Conservation (phyloP, 2,113 vertebrate genomes). For the Cygnus atratus region DNA sequence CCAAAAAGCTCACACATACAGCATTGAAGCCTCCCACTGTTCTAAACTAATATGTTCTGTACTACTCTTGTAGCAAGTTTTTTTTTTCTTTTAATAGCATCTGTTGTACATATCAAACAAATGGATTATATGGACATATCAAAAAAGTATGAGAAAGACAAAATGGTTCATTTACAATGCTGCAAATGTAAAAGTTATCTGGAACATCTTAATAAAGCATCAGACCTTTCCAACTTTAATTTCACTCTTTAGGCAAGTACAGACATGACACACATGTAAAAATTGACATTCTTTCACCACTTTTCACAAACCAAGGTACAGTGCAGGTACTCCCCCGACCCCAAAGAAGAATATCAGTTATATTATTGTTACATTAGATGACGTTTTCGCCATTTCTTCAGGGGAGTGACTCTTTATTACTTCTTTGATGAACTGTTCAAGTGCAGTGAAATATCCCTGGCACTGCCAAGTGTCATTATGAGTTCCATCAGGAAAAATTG, state of each 20-base stretch:
- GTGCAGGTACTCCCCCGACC: constrained; percentile 19
- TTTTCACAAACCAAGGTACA: constrained; percentile 70
- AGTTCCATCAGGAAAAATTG: constrained; percentile 96
- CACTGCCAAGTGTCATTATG: constrained; percentile 99
- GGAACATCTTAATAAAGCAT: constrained; percentile 61
- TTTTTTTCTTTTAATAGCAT: constrained; percentile 54
- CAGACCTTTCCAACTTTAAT: constrained; percentile 72
- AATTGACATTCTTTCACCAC: constrained; percentile 70
- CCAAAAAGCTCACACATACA: constrained; percentile 34
- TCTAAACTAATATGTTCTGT: constrained; percentile 29
- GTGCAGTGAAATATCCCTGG: constrained; percentile 94
- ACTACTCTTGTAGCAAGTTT: constrained; percentile 50
- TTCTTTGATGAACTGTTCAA: constrained; percentile 98
- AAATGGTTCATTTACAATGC: constrained; percentile 68
- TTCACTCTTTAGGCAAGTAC: constrained; percentile 73
- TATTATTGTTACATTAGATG: constrained; percentile 94
- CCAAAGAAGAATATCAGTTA: constrained; percentile 63
- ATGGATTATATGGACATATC: constrained; percentile 53
- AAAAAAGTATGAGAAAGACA: constrained; percentile 75
- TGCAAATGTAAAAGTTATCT: constrained; percentile 72
- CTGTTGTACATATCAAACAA: constrained; percentile 60
- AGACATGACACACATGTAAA: constrained; percentile 67
- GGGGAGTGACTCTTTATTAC: constrained; percentile 91
- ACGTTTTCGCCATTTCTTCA: constrained; percentile 88
- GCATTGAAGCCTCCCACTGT: constrained; percentile 19